Percentiles rank a stretch among this genome's conserved stretches.
phyloP scores from a whole-genome alignment of 2,113 vertebrate genomes.

The Platichthys flesus region DNA sequence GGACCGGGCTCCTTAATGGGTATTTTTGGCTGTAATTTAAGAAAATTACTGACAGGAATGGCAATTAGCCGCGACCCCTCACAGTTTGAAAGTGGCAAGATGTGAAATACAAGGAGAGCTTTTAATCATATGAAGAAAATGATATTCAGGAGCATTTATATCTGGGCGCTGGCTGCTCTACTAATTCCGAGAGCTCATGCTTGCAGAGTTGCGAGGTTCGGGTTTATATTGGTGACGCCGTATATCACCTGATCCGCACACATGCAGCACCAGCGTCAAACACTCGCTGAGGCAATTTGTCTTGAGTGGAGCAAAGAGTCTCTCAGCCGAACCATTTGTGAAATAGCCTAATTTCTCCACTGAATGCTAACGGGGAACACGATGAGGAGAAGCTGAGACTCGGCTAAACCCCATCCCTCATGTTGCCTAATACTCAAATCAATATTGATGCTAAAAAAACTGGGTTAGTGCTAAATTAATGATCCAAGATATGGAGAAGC shows the following conservation, averaged over 20 bases:
- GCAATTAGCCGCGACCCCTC: constrained; percentile 51
- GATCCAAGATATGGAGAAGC: constrained; percentile 14
- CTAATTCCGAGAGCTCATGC: constrained; percentile 3
- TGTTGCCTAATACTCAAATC: constrained; percentile 10
- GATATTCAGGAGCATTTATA: constrained; percentile 16
- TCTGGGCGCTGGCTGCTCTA: constrained; percentile 1
- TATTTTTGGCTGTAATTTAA: constrained; percentile 61
- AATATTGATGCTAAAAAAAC: constrained; percentile 30
- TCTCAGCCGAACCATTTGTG: constrained; percentile 55
- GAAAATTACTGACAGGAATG: constrained; percentile 56
- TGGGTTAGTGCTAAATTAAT: constrained; percentile 3
- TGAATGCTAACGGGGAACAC: constrained; percentile 28
- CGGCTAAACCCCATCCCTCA: neutral
- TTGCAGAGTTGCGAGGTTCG: neutral
- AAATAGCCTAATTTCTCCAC: constrained; percentile 53
- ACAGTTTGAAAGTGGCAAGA: constrained; percentile 26
- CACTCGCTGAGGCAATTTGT: constrained; percentile 35
- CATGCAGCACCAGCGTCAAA: constrained; percentile 9
- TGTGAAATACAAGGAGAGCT: constrained; percentile 11
- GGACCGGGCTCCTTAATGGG: constrained; percentile 22
- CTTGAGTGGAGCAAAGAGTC: constrained; percentile 54
- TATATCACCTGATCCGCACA: constrained; percentile 7
- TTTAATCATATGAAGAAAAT: neutral
- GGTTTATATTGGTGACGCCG: neutral
- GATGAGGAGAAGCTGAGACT: constrained; percentile 13